Percentiles rank a stretch among this genome's conserved stretches.
phyloP scores from a whole-genome alignment of 2,888 invertebrate genomes.

The Drepana falcataria region DNA sequence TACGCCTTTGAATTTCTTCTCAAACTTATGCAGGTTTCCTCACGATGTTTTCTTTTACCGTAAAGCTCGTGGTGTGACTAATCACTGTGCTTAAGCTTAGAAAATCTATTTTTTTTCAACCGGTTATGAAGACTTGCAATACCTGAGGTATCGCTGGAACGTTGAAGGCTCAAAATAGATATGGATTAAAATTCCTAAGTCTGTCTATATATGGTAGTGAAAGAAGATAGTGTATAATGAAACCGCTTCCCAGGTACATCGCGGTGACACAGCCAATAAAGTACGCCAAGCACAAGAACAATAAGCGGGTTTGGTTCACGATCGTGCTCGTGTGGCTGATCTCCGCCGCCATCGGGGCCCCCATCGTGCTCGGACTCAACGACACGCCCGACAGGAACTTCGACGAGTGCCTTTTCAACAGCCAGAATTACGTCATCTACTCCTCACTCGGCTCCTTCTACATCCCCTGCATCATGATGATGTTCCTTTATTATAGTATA shows the following conservation, averaged over 20 bases:
- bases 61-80: no score
- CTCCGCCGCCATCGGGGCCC: constrained; percentile 93
- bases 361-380: constrained; percentile 97
- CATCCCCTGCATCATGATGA: constrained; percentile 99
- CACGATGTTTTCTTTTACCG: no score
- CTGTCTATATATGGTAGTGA: no score
- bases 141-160: no score
- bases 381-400: constrained; percentile 91
- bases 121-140: no score
- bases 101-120: no score
- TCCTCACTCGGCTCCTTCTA: constrained; percentile 99
- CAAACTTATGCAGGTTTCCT: no score
- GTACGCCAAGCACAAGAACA: constrained; percentile 99
- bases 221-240: background rate
- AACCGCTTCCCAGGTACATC: constrained; percentile 88
- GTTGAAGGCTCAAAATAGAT: no score
- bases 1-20: no score
- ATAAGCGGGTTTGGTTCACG: constrained; percentile 94
- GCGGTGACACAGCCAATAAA: constrained; percentile 99
- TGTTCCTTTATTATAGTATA: constrained; percentile 97
- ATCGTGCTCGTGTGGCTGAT: constrained; percentile 97
- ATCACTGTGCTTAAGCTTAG: no score
- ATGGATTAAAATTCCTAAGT: no score
- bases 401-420: constrained; percentile 96
- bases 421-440: constrained; percentile 98